phyloP scores from a whole-genome alignment of 2,888 invertebrate species.

The Hyposoter dolosus region DNA sequence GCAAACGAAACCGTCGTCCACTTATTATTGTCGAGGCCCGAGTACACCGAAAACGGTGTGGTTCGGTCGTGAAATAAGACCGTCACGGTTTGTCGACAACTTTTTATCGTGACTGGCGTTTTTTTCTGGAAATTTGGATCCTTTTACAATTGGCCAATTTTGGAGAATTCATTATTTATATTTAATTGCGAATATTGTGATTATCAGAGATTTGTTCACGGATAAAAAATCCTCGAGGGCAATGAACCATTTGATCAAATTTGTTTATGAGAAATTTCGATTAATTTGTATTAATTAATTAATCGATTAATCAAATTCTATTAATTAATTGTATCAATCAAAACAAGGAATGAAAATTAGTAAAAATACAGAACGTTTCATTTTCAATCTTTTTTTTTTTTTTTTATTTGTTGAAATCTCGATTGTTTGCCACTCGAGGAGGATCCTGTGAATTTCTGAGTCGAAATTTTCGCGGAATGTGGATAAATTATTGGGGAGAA shows the following conservation, averaged over 20 bases:
- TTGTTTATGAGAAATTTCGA: no score
- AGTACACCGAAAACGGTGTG: background rate
- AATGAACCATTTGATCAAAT: no score
- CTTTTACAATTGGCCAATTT: background rate
- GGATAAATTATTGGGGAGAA: background rate
- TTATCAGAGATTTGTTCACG: background rate
- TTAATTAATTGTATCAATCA: no score
- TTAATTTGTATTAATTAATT: no score
- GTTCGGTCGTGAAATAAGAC: constrained; percentile 13
- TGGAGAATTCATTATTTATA: background rate
- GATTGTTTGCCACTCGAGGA: no score
- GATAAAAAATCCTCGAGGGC: background rate
- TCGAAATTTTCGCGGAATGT: background rate
- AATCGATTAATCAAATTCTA: no score
- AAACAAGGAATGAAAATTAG: no score
- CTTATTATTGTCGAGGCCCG: background rate
- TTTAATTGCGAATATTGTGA: background rate
- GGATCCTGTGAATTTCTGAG: no score
- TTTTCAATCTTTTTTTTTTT: no score
- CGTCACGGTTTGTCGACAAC: constrained; percentile 6
- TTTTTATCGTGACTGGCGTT: constrained; percentile 1
- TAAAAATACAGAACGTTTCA: no score
- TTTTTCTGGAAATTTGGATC: background rate
- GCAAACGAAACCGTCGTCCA: constrained; percentile 15
- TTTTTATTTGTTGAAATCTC: no score